Conservation (phyloP, 2,888 invertebrate genomes). For the Matsumyia berberina region DNA sequence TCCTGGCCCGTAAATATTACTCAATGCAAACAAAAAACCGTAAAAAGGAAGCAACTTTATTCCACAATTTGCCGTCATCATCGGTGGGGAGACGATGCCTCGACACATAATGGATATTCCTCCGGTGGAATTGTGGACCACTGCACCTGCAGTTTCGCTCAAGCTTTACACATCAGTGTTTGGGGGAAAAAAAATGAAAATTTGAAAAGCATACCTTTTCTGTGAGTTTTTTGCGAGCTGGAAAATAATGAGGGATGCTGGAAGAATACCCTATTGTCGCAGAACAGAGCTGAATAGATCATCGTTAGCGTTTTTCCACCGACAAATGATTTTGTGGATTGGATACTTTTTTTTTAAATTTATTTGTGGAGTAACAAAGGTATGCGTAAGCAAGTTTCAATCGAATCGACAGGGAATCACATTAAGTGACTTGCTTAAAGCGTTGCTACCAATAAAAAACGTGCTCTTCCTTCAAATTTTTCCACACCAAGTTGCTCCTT, state of each 20-base stretch:
- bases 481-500: slow-evolving; percentile 32
- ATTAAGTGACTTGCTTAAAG: slow-evolving; percentile 73
- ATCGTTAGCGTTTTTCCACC: slow-evolving; percentile 57
- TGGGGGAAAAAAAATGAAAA: slow-evolving; percentile 27
- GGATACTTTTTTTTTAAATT: slow-evolving; percentile 22
- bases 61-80: slow-evolving; percentile 70
- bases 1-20: slow-evolving; percentile 58
- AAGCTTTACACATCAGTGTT: slow-evolving; percentile 48
- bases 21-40: slow-evolving; percentile 42
- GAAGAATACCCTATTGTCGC: slow-evolving; percentile 59
- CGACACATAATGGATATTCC: slow-evolving; percentile 63
- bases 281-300: slow-evolving; percentile 47
- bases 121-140: slow-evolving; percentile 41
- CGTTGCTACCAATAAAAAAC: slow-evolving; percentile 34
- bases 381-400: slow-evolving; percentile 61
- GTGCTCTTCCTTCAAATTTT: slow-evolving; percentile 25
- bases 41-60: slow-evolving; percentile 60
- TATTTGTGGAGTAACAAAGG: slow-evolving; percentile 23
- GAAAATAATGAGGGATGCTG: slow-evolving; percentile 64
- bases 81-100: slow-evolving; percentile 24
- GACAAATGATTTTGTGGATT: slow-evolving; percentile 36
- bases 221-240: slow-evolving; percentile 29
- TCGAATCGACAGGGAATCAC: slow-evolving; percentile 68
- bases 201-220: slow-evolving; percentile 30
- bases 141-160: slow-evolving; percentile 65